Evolutionary conservation across 2,888 invertebrate genomes (phyloP), one percentile per base, ranked within the genome.

Genomic region (Drosophila rellima): DNA sequence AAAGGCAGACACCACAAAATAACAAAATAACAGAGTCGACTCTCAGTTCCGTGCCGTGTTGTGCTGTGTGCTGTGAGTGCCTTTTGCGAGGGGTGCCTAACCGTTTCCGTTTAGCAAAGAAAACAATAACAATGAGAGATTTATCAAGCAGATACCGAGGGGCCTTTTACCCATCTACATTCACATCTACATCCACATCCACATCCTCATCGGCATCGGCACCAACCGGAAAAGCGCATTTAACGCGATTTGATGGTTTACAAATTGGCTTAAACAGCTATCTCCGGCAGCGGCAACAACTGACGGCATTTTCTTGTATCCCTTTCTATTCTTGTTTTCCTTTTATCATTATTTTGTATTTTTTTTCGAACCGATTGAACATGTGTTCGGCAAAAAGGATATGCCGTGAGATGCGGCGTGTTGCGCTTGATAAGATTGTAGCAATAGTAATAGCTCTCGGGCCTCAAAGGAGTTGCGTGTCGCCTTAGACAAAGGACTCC

Each of bases 171-270:
- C 23, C 55, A 61, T 10, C 60, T 2, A 50, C 40, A 57, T 33
- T 33, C 7, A 39, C 62, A 57, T 44, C 39, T 3, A 40, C 63
- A 57, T 54, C 54, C 29, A 29, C 52, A 51, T 48, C 33, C 13
- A 47, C 47, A 50, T 50, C n/a, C 29, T 20, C 18, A 50, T 31
- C 35, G 13, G 5, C 39, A 31, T 45, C 33, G 17, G 35, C 61
- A 51, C 35, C 68, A 78, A 88, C 82, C 83, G 89, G 82, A 85
- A 90, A 85, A 85, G 78, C 78, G 80, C 85, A 82, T 84, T 87
- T 89, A 90, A 91, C 81, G 79, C 82, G 89, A 90, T 91, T 91
- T 88, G 82, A 89, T 80, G 89, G 86, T 86, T 83, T 80, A 88
- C 83, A 91, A 90, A 90, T 91, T 90, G 91, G 84, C 82, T 90